Percentiles rank a stretch among this genome's conserved stretches.
These are phyloP conservation scores for Colossoma macropomum DNA, from an alignment of 2,113 vertebrate species.

Conservation along the genomic window DNA sequence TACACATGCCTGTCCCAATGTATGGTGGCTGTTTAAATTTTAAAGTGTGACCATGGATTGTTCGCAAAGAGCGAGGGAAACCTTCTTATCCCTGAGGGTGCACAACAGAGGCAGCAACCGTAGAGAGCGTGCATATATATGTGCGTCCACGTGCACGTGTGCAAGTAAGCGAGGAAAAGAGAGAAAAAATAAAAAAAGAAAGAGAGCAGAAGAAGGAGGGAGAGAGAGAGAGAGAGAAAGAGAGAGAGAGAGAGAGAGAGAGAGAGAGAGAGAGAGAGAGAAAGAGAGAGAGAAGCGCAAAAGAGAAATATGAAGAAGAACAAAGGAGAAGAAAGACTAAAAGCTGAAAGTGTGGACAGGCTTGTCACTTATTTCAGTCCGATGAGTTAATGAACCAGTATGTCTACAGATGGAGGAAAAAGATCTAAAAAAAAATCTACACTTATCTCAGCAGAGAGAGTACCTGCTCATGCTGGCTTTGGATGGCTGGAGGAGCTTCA, in stretches of 20 bases:
- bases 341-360: slow-evolving; percentile 35
- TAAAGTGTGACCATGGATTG: neutral
- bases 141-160: neutral
- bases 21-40: slow-evolving; percentile 4
- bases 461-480: slow-evolving; percentile 59
- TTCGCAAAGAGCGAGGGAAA: neutral
- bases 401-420: slow-evolving; percentile 59
- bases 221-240: neutral
- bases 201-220: slow-evolving; percentile 6
- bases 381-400: slow-evolving; percentile 59
- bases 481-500: neutral
- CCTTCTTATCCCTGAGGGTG: slow-evolving; percentile 13
- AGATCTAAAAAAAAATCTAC: slow-evolving; percentile 63
- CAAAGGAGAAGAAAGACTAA: slow-evolving; percentile 18
- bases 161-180: neutral
- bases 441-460: slow-evolving; percentile 59
- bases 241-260: slow-evolving; percentile 21
- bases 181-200: slow-evolving; percentile 6
- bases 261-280: slow-evolving; percentile 8
- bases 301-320: slow-evolving; percentile 21
- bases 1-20: neutral
- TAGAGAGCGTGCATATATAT: slow-evolving; percentile 6
- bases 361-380: slow-evolving; percentile 49
- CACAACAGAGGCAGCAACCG: slow-evolving; percentile 10
- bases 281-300: neutral